Percentiles rank a stretch among this genome's conserved stretches.
These are phyloP conservation scores for Eristalis tenax DNA, from an alignment of 2,888 invertebrate species.

Conservation along the genomic window DNA sequence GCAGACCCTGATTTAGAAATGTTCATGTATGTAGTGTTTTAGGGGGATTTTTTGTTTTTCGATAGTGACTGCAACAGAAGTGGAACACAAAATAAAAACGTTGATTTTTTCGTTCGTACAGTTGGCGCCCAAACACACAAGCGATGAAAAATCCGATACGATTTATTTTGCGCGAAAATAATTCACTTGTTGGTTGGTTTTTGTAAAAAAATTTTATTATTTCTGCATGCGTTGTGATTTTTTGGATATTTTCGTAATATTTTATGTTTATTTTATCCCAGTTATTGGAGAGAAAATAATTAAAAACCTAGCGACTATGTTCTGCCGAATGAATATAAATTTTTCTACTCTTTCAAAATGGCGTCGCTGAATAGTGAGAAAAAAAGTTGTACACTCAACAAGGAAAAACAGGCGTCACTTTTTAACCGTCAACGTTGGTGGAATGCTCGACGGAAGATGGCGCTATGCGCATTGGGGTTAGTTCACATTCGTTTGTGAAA, in stretches of 20 bases:
- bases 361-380: constrained; percentile 55
- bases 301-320: constrained; percentile 26
- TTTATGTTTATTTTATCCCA: neutral
- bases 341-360: constrained; percentile 66
- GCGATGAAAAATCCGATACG: constrained; percentile 24
- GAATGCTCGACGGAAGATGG: constrained; percentile 35
- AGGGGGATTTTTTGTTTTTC: constrained; percentile 12
- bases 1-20: constrained; percentile 63
- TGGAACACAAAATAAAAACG: constrained; percentile 49
- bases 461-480: neutral
- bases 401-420: constrained; percentile 69
- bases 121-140: constrained; percentile 68
- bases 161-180: constrained; percentile 13
- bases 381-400: constrained; percentile 61
- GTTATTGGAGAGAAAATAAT: constrained; percentile 19
- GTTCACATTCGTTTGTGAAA: neutral
- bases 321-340: constrained; percentile 41
- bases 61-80: constrained; percentile 47
- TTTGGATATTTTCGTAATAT: constrained; percentile 25
- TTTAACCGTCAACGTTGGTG: neutral
- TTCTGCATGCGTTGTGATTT: constrained; percentile 17
- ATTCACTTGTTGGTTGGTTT: neutral
- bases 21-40: constrained; percentile 53
- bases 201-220: constrained; percentile 6
- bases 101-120: constrained; percentile 23